These are phyloP conservation scores for Galemys pyrenaicus DNA, from an alignment of 2,113 vertebrate species.

Conservation along the genomic window DNA sequence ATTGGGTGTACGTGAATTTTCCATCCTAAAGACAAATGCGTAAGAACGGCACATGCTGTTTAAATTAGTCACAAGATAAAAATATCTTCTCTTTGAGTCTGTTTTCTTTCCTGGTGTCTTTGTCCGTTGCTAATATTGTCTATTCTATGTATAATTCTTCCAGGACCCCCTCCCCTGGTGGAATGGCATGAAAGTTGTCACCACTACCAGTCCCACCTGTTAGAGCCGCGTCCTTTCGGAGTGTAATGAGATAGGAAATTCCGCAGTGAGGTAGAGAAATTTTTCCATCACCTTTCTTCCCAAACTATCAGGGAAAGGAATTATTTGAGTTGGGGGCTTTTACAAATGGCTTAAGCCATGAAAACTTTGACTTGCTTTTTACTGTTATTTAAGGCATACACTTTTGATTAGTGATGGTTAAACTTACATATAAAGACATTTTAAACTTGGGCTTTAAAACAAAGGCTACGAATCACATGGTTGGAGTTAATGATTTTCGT, in stretches of 20 bases:
- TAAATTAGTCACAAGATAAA: conserved; percentile 38
- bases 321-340: neutral
- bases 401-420: neutral
- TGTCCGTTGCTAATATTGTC: neutral
- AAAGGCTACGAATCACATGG: neutral
- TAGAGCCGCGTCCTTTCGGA: neutral
- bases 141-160: neutral
- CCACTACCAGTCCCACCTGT: neutral
- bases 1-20: neutral
- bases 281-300: neutral
- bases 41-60: neutral
- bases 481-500: neutral
- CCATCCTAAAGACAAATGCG: conserved; percentile 30
- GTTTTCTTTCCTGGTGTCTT: neutral
- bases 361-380: neutral
- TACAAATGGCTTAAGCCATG: neutral
- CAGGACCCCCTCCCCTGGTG: neutral
- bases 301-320: neutral
- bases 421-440: neutral
- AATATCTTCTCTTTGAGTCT: neutral
- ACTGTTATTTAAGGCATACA: neutral
- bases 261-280: neutral
- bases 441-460: neutral
- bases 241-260: too few relatives aligned
- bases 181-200: neutral